Evolutionary conservation across 1,140 invertebrate species (phyloP).

Genomic region (Mizuhopecten yessoensis): DNA sequence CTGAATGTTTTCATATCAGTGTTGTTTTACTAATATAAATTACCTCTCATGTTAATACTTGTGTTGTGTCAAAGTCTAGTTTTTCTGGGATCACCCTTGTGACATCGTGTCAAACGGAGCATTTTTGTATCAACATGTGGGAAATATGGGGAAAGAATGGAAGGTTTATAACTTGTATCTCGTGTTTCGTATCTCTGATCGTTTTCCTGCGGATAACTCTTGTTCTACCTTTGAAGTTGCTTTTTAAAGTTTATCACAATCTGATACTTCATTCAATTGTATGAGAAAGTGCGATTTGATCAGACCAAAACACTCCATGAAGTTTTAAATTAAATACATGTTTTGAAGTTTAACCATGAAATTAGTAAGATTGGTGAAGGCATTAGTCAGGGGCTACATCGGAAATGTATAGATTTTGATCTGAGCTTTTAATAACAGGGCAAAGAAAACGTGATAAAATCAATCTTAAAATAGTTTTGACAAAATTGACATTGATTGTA

Average conservation of each 20-base stretch:
- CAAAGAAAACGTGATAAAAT: not conserved
- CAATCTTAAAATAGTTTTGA: not conserved
- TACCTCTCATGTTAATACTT: not conserved
- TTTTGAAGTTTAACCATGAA: constrained; percentile 34
- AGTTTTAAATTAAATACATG: constrained; percentile 36
- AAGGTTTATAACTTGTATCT: not conserved
- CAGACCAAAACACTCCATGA: constrained; percentile 14
- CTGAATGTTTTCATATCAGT: not conserved
- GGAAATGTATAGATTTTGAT: constrained; percentile 6
- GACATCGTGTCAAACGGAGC: not conserved
- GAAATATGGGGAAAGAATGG: not conserved
- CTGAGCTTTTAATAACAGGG: constrained; percentile 15
- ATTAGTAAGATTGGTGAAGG: not conserved
- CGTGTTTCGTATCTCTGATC: not conserved
- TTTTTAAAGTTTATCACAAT: constrained; percentile 17
- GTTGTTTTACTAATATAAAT: not conserved
- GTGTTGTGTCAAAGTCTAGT: not conserved
- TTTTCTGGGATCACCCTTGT: not conserved
- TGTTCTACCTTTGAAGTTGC: not conserved
- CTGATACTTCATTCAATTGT: constrained; percentile 9
- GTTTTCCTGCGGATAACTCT: not conserved
- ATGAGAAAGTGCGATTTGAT: constrained; percentile 26
- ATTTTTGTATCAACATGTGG: not conserved
- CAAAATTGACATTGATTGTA: not conserved
- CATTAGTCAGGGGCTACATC: not conserved